These are phyloP conservation scores for Jacana jacana DNA, from an alignment of 2,113 vertebrate species.

Conservation along the genomic window DNA sequence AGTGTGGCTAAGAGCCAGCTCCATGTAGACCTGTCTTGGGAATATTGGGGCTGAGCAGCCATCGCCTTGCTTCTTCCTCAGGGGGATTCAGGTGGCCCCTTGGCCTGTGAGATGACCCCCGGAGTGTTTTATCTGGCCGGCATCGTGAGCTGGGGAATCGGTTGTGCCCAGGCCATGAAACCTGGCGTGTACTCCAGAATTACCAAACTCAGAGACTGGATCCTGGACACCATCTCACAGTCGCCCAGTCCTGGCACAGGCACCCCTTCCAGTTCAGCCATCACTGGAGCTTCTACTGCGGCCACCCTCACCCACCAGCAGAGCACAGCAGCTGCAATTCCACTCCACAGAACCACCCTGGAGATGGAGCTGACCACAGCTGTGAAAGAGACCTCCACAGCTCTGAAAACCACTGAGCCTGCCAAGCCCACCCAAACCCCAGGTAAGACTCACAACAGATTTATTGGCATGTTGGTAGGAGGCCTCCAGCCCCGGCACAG, in stretches of 20 bases:
- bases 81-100: constrained; percentile 95
- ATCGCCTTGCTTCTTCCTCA: constrained; percentile 49
- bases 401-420: neutral
- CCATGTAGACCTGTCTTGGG: neutral
- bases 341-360: neutral
- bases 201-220: constrained; percentile 86
- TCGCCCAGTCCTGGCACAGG: neutral
- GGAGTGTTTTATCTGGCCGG: constrained; percentile 92
- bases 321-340: neutral
- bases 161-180: constrained; percentile 86
- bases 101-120: constrained; percentile 88
- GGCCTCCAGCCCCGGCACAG: neutral
- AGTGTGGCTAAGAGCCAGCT: neutral
- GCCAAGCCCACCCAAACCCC: constrained; percentile 31
- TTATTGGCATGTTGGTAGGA: neutral
- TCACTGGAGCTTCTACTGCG: neutral
- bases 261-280: neutral
- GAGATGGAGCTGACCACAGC: neutral
- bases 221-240: constrained; percentile 72
- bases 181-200: constrained; percentile 89
- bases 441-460: constrained; percentile 38
- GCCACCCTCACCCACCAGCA: neutral
- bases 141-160: constrained; percentile 93
- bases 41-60: neutral
- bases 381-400: neutral